Conservation (phyloP, 2,797 vertebrate genomes). For the Peromyscus nudipes region DNA sequence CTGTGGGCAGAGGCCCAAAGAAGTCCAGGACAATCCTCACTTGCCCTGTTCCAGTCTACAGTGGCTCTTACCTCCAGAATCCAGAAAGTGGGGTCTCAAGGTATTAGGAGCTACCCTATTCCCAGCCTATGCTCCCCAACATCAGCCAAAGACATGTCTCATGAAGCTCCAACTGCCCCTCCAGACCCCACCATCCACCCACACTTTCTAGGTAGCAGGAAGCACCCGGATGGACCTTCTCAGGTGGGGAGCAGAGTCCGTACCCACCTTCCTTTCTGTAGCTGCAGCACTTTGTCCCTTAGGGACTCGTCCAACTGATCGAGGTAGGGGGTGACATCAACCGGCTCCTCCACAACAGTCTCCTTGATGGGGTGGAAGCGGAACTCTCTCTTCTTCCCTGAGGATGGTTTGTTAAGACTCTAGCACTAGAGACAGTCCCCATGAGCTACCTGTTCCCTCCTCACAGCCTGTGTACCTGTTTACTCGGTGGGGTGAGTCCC, state of each 20-base stretch:
- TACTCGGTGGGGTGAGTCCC: background rate
- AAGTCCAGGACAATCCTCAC: background rate
- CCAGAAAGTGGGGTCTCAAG: background rate
- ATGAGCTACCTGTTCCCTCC: background rate
- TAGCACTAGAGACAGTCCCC: background rate
- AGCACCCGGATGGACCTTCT: background rate
- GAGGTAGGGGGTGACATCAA: slow-evolving; percentile 96
- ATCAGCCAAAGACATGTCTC: background rate
- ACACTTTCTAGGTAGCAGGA: background rate
- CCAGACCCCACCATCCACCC: background rate
- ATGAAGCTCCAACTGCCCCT: background rate
- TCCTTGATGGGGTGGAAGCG: slow-evolving; percentile 98
- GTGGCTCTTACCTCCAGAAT: background rate
- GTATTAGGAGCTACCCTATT: background rate
- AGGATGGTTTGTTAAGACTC: background rate
- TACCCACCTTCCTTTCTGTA: slow-evolving; percentile 96
- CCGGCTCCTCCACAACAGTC: slow-evolving; percentile 94
- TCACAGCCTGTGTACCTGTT: background rate
- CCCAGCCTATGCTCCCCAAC: background rate
- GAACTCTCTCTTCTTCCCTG: slow-evolving; percentile 97
- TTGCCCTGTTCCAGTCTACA: background rate
- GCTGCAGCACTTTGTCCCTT: slow-evolving; percentile 95
- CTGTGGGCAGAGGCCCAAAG: background rate
- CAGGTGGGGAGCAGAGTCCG: fast-evolving
- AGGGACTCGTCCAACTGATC: slow-evolving; percentile 97